phyloP scores from a whole-genome alignment of 1,140 invertebrate genomes.

The Lordiphosa stackelbergi region DNA sequence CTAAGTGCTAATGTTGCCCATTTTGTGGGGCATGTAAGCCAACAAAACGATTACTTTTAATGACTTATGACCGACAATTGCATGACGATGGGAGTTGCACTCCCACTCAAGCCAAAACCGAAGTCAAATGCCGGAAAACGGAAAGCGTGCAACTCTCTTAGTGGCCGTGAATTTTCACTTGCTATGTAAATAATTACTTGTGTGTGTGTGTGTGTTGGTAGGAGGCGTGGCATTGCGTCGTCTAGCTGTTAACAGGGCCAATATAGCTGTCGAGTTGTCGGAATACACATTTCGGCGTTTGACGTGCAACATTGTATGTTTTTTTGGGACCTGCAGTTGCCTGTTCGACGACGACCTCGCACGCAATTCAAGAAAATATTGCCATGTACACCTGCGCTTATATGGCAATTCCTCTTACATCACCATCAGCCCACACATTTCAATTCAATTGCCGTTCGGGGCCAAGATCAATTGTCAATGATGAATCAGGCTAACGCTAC shows the following conservation, averaged over 20 bases:
- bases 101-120: conserved; percentile 6
- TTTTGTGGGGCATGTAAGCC: conserved; percentile 66
- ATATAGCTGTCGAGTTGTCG: conserved; percentile 40
- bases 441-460: conserved; percentile 35
- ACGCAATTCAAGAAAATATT: conserved; percentile 38
- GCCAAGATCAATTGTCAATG: conserved; percentile 32
- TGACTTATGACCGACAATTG: conserved; percentile 71
- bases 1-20: conserved; percentile 66
- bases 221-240: conserved; percentile 10
- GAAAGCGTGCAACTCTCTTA: conserved; percentile 44
- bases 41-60: conserved; percentile 75
- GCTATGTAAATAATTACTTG: conserved; percentile 45
- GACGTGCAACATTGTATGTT: conserved; percentile 6
- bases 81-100: conserved; percentile 35
- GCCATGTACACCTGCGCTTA: conserved; percentile 28
- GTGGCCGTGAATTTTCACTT: conserved; percentile 58
- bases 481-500: conserved; percentile 31
- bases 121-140: conserved; percentile 3
- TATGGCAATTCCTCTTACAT: conserved; percentile 50
- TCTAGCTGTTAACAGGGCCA: conserved; percentile 51
- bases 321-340: conserved; percentile 7
- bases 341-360: conserved; percentile 46
- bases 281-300: conserved; percentile 8
- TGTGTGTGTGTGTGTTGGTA: conserved; percentile 35
- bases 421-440: conserved; percentile 42